Evolutionary conservation across 2,888 invertebrate genomes (phyloP), one percentile per base, ranked within the genome.

Genomic region (Scrobipalpa atriplicella): DNA sequence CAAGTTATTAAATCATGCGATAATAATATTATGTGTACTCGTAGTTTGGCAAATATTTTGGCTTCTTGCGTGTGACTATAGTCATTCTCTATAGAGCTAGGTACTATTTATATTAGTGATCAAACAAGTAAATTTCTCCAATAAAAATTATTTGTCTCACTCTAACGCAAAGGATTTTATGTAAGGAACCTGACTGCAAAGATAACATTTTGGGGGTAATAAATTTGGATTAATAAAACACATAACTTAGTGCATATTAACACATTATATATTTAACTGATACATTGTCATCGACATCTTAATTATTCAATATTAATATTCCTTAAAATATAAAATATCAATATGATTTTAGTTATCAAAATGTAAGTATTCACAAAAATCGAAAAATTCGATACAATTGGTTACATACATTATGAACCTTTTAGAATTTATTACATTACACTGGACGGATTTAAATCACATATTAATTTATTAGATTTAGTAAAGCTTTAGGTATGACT

Each of bases 401-500:
- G 66, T 52, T 64, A 64, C 64, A 18, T 62, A 21, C 62, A 47
- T 39, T 67, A 70, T 41, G 60, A 51, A 71, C 71, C 69, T 71
- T 78, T 73, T 75, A 75, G 75, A 75, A 77, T 74, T 80, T 19
- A 10, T 51, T 51, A 2, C 71, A 76, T 79, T 81, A 81, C 76
- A 82, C 66, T 81, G 87, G 86, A 87, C 85, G 85, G 86, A 86
- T 79, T 84, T 76, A 75, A 67, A 66, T 67, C 65, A 78, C 73
- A 79, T 75, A 79, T 78, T 77, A 77, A 80, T 80, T 79, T 74
- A 78, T 79, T 89, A 83, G 83, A 84, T 88, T 92, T 91, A 91
- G 90, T 91, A 91, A 89, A 91, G 88, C 91, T 90, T 78, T 84
- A 61, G 56, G 68, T 66, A 86, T 87, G 88, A 90, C 89, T 90